Percentiles rank a stretch among this genome's conserved stretches.
phyloP scores from a whole-genome alignment of 2,113 vertebrate species.

The Serranochromis macrocephalus region DNA sequence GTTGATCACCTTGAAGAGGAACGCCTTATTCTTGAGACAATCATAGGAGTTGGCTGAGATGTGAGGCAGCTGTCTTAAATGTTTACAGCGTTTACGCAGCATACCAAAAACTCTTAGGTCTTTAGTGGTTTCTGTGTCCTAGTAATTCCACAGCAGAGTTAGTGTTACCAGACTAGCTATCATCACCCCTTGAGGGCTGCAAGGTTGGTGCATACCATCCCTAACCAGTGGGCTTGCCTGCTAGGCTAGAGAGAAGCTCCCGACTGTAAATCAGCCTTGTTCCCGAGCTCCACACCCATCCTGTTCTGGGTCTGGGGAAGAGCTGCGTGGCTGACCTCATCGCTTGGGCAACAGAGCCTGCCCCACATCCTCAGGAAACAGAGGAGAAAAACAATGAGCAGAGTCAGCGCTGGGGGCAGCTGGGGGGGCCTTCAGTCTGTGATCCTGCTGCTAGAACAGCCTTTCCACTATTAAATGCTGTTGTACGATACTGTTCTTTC shows the following conservation, averaged over 20 bases:
- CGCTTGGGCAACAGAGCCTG: conserved; percentile 60
- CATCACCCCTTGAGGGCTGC: conserved; percentile 34
- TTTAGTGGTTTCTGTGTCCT: conserved; percentile 40
- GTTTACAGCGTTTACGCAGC: conserved; percentile 38
- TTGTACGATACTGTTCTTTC: not conserved
- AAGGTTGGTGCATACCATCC: conserved; percentile 23
- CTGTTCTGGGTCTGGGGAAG: conserved; percentile 59
- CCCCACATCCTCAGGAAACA: conserved; percentile 67
- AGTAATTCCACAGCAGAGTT: conserved; percentile 29
- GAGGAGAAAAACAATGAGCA: conserved; percentile 55
- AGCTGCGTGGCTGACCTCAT: conserved; percentile 60
- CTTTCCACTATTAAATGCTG: not conserved
- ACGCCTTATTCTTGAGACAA: not conserved
- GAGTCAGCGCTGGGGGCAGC: conserved; percentile 30
- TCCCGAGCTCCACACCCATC: conserved; percentile 62
- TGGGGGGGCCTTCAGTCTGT: not conserved
- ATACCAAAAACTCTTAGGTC: conserved; percentile 43
- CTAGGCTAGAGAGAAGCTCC: conserved; percentile 22
- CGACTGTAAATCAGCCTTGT: conserved; percentile 60
- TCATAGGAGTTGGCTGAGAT: not conserved
- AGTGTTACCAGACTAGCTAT: conserved; percentile 52
- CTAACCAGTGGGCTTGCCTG: conserved; percentile 13
- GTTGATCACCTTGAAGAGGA: conserved; percentile 8
- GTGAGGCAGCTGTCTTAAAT: conserved; percentile 8
- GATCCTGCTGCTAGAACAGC: not conserved